Evolutionary conservation across 2,888 invertebrate species (phyloP).

Genomic region (Cataglyphis altisquamis): DNA sequence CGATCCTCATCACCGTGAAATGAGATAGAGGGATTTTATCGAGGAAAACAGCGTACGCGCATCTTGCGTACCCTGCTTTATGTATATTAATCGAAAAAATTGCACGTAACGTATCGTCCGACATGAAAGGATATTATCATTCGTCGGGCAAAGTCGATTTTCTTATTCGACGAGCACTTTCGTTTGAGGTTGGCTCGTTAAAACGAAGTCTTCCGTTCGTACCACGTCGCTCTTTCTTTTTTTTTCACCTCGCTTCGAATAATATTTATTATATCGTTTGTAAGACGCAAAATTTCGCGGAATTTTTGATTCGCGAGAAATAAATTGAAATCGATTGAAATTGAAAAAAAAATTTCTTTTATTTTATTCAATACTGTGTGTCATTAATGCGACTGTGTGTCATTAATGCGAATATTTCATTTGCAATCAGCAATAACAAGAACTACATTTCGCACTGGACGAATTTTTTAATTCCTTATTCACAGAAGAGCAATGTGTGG

Average conservation of each 20-base stretch:
- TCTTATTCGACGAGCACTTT: constrained; percentile 49
- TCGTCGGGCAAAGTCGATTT: constrained; percentile 36
- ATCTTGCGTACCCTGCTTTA: constrained; percentile 34
- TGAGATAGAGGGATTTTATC: constrained; percentile 62
- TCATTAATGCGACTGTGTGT: not conserved
- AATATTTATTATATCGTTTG: not conserved
- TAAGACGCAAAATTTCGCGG: constrained; percentile 1
- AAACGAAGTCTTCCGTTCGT: not conserved
- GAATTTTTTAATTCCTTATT: not conserved
- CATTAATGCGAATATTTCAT: not conserved
- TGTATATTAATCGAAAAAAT: constrained; percentile 67
- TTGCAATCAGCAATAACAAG: not conserved
- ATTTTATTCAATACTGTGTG: not conserved
- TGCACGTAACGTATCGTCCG: constrained; percentile 54
- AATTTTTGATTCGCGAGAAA: not conserved
- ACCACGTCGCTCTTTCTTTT: not conserved
- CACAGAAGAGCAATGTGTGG: not conserved
- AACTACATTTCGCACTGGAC: not conserved
- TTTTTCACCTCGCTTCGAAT: constrained; percentile 5
- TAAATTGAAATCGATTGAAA: not conserved
- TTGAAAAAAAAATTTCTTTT: not conserved
- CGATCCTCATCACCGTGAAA: constrained; percentile 40
- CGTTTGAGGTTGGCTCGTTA: constrained; percentile 28
- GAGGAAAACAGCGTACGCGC: constrained; percentile 38
- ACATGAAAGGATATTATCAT: constrained; percentile 49